phyloP scores from a whole-genome alignment of 2,797 vertebrate species.

The Acipenser transmontanus region DNA sequence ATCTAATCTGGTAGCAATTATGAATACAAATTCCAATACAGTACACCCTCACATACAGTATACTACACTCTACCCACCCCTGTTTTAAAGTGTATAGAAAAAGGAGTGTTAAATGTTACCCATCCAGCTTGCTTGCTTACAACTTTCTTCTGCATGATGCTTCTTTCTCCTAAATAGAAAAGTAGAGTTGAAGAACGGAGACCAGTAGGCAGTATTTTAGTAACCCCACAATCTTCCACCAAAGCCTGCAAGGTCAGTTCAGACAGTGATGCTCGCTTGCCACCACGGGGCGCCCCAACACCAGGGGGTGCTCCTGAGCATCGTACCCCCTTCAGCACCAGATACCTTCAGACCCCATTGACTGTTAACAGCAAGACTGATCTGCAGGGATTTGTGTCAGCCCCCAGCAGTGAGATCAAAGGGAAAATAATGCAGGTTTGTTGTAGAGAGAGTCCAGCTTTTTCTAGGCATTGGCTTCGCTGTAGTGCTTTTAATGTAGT shows the following conservation, averaged over 20 bases:
- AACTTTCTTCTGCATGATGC: constrained; percentile 13
- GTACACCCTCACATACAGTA: no score
- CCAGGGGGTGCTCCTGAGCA: constrained; percentile 23
- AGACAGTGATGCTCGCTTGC: constrained; percentile 40
- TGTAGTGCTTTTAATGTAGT: no score
- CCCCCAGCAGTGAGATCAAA: constrained; percentile 41
- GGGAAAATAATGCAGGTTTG: constrained; percentile 46
- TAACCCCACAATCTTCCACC: constrained; percentile 27
- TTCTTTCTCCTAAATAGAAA: constrained; percentile 34
- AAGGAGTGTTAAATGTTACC: neutral
- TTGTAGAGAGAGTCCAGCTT: constrained; percentile 6
- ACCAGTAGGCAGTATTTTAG: constrained; percentile 37
- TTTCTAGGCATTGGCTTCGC: no score
- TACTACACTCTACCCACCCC: no score
- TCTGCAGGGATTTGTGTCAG: constrained; percentile 32
- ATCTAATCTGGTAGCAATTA: no score
- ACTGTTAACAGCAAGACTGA: constrained; percentile 38
- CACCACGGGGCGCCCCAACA: constrained; percentile 29
- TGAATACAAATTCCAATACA: no score
- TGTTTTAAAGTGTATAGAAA: no score
- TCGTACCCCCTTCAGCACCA: constrained; percentile 29
- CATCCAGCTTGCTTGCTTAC: neutral
- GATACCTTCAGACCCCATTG: constrained; percentile 29
- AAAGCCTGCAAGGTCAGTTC: constrained; percentile 33
- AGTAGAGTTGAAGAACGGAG: constrained; percentile 30